Base-by-base conservation (phyloP, 2,797 vertebrate genomes). In the Amphiprion clarkii region DNA sequence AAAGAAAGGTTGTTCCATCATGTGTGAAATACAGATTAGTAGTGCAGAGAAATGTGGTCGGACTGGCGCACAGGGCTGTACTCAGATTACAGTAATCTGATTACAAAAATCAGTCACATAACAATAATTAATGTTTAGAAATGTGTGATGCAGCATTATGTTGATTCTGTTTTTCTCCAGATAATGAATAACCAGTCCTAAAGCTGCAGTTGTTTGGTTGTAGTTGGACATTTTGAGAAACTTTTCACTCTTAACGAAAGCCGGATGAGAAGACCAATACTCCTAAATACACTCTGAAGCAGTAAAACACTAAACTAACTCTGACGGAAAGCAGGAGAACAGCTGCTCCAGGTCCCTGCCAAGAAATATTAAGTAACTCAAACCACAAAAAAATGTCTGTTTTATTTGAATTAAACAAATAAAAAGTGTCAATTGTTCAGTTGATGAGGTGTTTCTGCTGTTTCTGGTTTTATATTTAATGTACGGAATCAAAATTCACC, bases 11-110 rank as follows among this genome's bases (percentile, higher is more conserved):
- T 72, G 72, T 68, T 81, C 78, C 68, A 60, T 71, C 21, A 55
- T 82, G 57, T 82, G 71, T 86, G 71, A 81, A 81, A 78, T 73
- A 72, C 71, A 85, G 83, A 77, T 68, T 69, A 68, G 76, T 82
- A 87, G 87, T 89, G 85, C 88, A 91, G 82, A 79, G 76, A 71
- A 65, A 71, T 70, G 58, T 76, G 67, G 42, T 25, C 70, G 86
- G 51, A 75, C 76, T 62, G 31, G 66, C 27, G 1, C 13, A 17
- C 16, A 36, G 33, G 33, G 33, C 33, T 31, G 31, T 7, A 7
- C 31, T 36, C 33, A 10, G 33, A 36, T 36, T 10, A 36, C 33
- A 36, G 33, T 36, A 36, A 36, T 36, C 33, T 36, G 33, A 36
- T 46, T 46, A 46, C 16, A 5, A 19, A 16, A 4, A 17, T 46